These are phyloP conservation scores for Drosophila subquinaria DNA, from an alignment of 2,888 invertebrate species.

Conservation along the genomic window DNA sequence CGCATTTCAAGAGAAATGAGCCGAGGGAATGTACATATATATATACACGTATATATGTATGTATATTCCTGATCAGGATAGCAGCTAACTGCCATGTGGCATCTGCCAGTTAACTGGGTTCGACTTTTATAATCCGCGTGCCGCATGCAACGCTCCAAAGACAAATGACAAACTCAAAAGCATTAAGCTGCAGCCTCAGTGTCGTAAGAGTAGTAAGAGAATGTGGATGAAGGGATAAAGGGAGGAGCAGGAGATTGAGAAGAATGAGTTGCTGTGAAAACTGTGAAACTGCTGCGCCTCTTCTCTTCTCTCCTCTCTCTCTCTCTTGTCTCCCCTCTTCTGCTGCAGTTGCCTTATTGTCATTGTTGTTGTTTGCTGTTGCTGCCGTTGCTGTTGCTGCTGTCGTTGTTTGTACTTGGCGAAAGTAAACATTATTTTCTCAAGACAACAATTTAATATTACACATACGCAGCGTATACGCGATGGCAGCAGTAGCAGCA, in stretches of 20 bases:
- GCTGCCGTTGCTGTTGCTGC: conserved; percentile 12
- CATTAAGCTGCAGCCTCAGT: conserved; percentile 65
- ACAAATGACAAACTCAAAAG: conserved; percentile 79
- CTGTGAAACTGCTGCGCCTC: conserved; percentile 11
- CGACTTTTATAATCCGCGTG: conserved; percentile 79
- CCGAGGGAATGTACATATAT: conserved; percentile 10
- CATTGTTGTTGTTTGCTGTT: no score
- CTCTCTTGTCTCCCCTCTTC: conserved; percentile 12
- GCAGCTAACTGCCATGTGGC: conserved; percentile 18
- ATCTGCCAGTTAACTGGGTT: conserved; percentile 61
- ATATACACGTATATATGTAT: conserved; percentile 3
- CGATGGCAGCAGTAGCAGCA: conserved; percentile 31
- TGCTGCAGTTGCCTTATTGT: conserved; percentile 17
- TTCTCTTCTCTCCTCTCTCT: not conserved
- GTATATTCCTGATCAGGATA: conserved; percentile 12
- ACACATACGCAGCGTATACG: conserved; percentile 68
- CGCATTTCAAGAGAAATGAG: conserved; percentile 34
- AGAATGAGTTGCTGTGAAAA: not conserved
- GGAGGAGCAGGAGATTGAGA: not conserved
- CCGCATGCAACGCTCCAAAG: conserved; percentile 69
- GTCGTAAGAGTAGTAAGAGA: not conserved
- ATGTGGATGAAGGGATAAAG: not conserved
- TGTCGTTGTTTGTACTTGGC: conserved; percentile 56
- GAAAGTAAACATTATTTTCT: conserved; percentile 77
- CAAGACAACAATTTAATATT: conserved; percentile 78